Evolutionary conservation across 2,113 vertebrate species (phyloP).

Genomic region (Brienomyrus longianalis): DNA sequence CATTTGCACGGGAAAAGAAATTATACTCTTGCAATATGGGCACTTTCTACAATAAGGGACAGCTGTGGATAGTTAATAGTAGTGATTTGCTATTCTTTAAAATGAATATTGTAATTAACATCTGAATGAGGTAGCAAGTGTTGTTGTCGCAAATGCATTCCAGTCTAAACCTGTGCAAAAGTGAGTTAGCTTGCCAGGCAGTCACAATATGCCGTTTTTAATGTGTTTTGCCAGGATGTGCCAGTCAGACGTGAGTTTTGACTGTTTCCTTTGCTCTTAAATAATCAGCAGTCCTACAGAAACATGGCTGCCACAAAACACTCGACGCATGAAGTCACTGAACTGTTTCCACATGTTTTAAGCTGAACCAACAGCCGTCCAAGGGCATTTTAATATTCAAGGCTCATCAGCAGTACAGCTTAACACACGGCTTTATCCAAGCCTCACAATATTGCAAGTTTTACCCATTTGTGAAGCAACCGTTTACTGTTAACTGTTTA

Average conservation of each 20-base stretch:
- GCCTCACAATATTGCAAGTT: neutral
- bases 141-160: neutral
- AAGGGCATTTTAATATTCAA: neutral
- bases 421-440: neutral
- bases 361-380: neutral
- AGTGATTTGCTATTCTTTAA: neutral
- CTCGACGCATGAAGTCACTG: neutral
- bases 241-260: neutral
- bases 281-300: neutral
- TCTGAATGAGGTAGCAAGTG: conserved; percentile 1
- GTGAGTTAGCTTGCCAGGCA: neutral
- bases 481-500: neutral
- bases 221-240: neutral
- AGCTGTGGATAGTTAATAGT: neutral
- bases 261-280: conserved; percentile 4
- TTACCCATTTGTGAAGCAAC: neutral
- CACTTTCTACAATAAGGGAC: neutral
- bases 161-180: neutral
- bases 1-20: neutral
- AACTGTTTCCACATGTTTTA: neutral
- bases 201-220: neutral
- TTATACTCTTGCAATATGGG: conserved; percentile 7
- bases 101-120: conserved; percentile 5
- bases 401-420: neutral
- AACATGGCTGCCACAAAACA: neutral